These are phyloP conservation scores for Dolomedes plantarius DNA, from an alignment of 2,888 invertebrate species.

Conservation along the genomic window DNA sequence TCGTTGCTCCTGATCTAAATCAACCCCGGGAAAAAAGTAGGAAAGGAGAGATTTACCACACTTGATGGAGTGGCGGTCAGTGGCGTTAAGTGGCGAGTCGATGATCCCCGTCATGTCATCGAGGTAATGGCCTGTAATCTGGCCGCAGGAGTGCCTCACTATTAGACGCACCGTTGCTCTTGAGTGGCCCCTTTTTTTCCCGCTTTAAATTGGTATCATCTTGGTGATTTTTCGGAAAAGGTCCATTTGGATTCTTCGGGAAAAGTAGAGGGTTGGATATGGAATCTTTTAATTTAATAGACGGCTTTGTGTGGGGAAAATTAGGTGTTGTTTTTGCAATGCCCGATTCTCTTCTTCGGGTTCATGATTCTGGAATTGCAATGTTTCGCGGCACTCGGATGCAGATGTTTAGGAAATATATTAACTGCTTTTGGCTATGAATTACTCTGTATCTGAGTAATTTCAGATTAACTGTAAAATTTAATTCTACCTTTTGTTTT, in stretches of 20 bases:
- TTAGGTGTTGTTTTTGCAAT: too few species aligned
- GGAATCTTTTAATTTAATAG: background rate
- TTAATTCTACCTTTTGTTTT: too few species aligned
- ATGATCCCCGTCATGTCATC: conserved; percentile 68
- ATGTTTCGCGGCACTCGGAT: too few species aligned
- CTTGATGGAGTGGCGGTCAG: conserved; percentile 68
- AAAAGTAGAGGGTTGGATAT: background rate
- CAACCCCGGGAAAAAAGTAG: background rate
- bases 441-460: too few species aligned
- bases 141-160: conserved; percentile 60
- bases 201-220: conserved; percentile 44
- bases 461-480: too few species aligned
- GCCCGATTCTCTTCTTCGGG: too few species aligned
- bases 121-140: conserved; percentile 69
- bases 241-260: background rate
- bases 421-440: too few species aligned
- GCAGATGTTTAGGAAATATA: too few species aligned
- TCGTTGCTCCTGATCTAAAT: background rate
- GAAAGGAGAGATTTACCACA: conserved; percentile 9
- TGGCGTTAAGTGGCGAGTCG: conserved; percentile 70
- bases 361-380: too few species aligned
- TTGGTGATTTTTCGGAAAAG: conserved; percentile 1
- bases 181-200: background rate
- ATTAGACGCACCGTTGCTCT: conserved; percentile 60
- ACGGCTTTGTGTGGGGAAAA: too few species aligned